Conservation (phyloP, 2,113 vertebrate genomes). For the Erinaceus europaeus region DNA sequence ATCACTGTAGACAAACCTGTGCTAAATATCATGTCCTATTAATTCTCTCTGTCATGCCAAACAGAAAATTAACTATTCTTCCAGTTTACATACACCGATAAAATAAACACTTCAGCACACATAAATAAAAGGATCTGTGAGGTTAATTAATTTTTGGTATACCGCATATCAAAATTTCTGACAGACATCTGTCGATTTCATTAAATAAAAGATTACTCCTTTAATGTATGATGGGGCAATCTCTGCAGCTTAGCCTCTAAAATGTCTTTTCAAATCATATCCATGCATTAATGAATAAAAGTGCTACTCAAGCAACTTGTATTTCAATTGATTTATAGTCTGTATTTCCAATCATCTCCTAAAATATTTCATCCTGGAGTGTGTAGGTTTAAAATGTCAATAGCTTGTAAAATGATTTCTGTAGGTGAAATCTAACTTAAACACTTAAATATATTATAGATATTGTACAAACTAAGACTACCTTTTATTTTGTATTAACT, state of each 20-base stretch:
- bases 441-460: slow-evolving; percentile 74
- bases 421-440: slow-evolving; percentile 65
- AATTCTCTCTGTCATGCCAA: slow-evolving; percentile 32
- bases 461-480: slow-evolving; percentile 65
- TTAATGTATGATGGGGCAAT: slow-evolving; percentile 86
- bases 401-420: slow-evolving; percentile 75
- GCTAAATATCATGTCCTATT: not conserved
- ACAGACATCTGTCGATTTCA: slow-evolving; percentile 70
- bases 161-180: slow-evolving; percentile 52
- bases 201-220: slow-evolving; percentile 81
- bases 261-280: slow-evolving; percentile 66
- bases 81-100: slow-evolving; percentile 19
- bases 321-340: slow-evolving; percentile 65
- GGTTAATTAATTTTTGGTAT: slow-evolving; percentile 40
- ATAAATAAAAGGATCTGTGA: slow-evolving; percentile 22
- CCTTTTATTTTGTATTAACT: slow-evolving; percentile 42
- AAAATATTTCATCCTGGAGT: slow-evolving; percentile 74
- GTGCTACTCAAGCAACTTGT: slow-evolving; percentile 18
- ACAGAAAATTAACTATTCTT: slow-evolving; percentile 30
- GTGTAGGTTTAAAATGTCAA: slow-evolving; percentile 73
- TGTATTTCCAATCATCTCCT: slow-evolving; percentile 51
- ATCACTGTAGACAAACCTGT: slow-evolving; percentile 11
- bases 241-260: slow-evolving; percentile 75
- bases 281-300: slow-evolving; percentile 55
- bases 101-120: slow-evolving; percentile 39